Evolutionary conservation across 2,113 vertebrate genomes (phyloP).

Genomic region (Pseudorhombus dupliciocellatus): DNA sequence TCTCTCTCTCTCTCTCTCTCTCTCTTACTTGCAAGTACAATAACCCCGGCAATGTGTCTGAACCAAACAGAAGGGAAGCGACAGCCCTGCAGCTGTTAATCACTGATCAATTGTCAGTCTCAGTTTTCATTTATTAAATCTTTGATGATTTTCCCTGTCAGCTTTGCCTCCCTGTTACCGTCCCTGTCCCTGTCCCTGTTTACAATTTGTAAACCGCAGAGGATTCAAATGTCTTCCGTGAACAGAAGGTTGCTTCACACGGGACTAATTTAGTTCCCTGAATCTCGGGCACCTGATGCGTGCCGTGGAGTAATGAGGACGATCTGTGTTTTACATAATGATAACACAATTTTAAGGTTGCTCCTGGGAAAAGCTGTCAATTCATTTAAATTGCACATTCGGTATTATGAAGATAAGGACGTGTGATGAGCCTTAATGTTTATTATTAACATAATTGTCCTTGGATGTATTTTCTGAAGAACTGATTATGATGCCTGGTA

Average conservation of each 20-base stretch:
- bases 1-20: neutral
- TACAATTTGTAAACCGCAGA: neutral
- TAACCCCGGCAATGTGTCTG: neutral
- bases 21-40: constrained; percentile 32
- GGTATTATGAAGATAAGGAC: constrained; percentile 3
- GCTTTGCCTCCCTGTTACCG: neutral
- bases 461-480: neutral
- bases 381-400: constrained; percentile 19
- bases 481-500: neutral
- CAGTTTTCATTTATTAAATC: constrained; percentile 40
- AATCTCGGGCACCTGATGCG: constrained; percentile 5
- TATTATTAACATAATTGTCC: neutral
- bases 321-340: constrained; percentile 23
- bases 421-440: constrained; percentile 3
- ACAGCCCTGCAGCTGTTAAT: constrained; percentile 28
- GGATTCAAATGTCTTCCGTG: neutral
- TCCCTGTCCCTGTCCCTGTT: neutral
- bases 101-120: constrained; percentile 38
- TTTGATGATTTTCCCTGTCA: constrained; percentile 4
- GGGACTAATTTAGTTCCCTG: neutral
- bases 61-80: constrained; percentile 12
- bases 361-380: neutral
- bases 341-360: constrained; percentile 9
- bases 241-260: neutral
- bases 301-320: constrained; percentile 16